Evolutionary conservation across 2,113 vertebrate genomes (phyloP), one percentile per base, ranked within the genome.

Genomic region (Tor tambroides): DNA sequence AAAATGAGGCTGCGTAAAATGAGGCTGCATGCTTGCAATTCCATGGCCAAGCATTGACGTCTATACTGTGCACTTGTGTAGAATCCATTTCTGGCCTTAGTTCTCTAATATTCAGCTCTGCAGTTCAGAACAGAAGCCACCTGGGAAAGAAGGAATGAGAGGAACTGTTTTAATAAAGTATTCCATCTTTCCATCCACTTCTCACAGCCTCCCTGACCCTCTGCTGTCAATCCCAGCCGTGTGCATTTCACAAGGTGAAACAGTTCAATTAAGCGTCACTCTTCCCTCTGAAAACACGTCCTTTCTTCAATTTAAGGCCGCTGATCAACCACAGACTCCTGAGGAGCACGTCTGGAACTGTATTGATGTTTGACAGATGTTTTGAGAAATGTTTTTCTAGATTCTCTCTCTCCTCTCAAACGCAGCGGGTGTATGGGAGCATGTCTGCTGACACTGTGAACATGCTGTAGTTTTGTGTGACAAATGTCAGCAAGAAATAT

Each of bases 231-330:
- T 80, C 77, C 67, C 85, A 87, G 65, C 65, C 69, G 86, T 79
- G 74, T 80, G 76, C 83, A 82, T 54, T 86, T 87, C 74, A 89
- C 61, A 72, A 88, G 86, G 89, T 87, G 84, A 89, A 87, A 78
- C 85, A 78, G 82, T 87, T 91, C 89, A 90, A 91, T 91, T 90
- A 88, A 86, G 85, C 82, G 88, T 83, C 69, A 85, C 82, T 89
- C 81, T 63, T 83, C 80, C 85, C 75, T 38, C 87, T n/a, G 65
- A 86, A 89, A 63, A 72, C 46, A 63, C 80, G 87, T 87, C 75
- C 30, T 32, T 86, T 84, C 69, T 89, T 43, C 71, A 78, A 85
- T 85, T 88, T 82, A 46, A 76, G 85, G 79, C 86, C 51, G 59
- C 63, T 71, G 67, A 88, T 87, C 67, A 85, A 79, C 81, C 87